These are phyloP conservation scores for Lycopodina hypogea DNA, from an alignment of 37 sponge, comb jelly and placozoan genomes.

Conservation along the genomic window DNA sequence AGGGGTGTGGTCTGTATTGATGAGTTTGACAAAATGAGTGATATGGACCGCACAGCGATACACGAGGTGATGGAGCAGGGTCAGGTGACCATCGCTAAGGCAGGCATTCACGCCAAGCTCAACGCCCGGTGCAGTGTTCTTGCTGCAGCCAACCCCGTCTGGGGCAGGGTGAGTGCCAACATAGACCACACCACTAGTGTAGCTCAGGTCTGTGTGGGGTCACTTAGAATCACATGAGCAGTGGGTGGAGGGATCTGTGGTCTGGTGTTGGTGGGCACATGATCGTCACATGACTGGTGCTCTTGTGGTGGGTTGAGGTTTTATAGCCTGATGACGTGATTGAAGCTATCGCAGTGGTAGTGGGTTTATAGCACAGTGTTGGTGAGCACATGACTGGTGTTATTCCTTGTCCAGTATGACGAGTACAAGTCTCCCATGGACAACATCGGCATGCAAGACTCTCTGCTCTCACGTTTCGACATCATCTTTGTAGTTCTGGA, in stretches of 20 bases:
- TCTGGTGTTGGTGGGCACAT: not conserved
- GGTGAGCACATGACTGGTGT: too few relatives aligned
- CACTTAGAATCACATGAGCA: not conserved
- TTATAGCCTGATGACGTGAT: not conserved
- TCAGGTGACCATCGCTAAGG: slow-evolving; percentile 96
- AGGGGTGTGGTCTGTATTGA: slow-evolving; percentile 99
- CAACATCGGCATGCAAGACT: slow-evolving; percentile 99
- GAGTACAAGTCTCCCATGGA: slow-evolving; percentile 99
- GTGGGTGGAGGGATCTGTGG: not conserved
- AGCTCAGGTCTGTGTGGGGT: slow-evolving; percentile 3
- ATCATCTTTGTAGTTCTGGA: slow-evolving; percentile 95
- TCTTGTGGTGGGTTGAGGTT: not conserved
- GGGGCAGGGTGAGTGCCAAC: slow-evolving; percentile 74
- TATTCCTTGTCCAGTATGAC: slow-evolving; percentile 90
- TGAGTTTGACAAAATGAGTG: slow-evolving; percentile 99
- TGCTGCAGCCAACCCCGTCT: slow-evolving; percentile 99
- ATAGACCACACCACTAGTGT: not conserved
- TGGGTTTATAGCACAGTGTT: too few relatives aligned
- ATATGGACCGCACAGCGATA: slow-evolving; percentile 97
- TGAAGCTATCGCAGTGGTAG: not conserved
- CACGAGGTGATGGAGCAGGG: slow-evolving; percentile 99
- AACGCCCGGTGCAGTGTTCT: slow-evolving; percentile 96
- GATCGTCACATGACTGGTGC: not conserved
- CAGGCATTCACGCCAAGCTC: slow-evolving; percentile 96
- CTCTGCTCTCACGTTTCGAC: slow-evolving; percentile 94